These are phyloP conservation scores for Enteromius radiatus DNA, from an alignment of 2,797 vertebrate species.

Conservation along the genomic window DNA sequence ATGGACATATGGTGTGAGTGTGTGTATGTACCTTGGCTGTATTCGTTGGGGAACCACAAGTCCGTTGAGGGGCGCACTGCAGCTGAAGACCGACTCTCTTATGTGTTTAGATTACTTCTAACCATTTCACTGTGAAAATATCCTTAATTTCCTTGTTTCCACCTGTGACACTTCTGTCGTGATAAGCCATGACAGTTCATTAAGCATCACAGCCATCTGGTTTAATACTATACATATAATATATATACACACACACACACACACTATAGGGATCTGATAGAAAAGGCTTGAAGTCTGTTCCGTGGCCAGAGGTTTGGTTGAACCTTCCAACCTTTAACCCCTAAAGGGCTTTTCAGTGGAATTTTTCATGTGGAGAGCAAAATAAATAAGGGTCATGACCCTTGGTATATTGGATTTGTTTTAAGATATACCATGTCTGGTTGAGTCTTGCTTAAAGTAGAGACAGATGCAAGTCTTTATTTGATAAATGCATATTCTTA, in stretches of 20 bases:
- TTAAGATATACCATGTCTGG: constrained; percentile 28
- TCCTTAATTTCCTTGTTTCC: constrained; percentile 27
- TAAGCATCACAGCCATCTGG: constrained; percentile 22
- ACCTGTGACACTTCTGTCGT: constrained; percentile 41
- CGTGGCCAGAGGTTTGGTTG: constrained; percentile 37
- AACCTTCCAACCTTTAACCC: constrained; percentile 44
- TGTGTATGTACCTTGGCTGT: constrained; percentile 49
- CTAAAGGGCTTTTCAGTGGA: constrained; percentile 49
- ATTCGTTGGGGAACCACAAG: constrained; percentile 59
- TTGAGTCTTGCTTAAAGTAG: constrained; percentile 26
- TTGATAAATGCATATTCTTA: constrained; percentile 3
- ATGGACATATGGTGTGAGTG: constrained; percentile 46
- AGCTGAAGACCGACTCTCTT: constrained; percentile 33
- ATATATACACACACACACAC: too few species aligned
- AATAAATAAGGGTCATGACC: constrained; percentile 40
- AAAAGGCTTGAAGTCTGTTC: constrained; percentile 12
- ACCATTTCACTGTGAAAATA: constrained; percentile 25
- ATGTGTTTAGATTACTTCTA: constrained; percentile 35
- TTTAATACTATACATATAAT: constrained; percentile 18
- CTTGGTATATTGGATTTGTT: constrained; percentile 37
- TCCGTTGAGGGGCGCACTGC: constrained; percentile 36
- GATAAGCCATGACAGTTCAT: constrained; percentile 12
- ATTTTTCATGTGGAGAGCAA: constrained; percentile 55
- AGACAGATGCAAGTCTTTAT: constrained; percentile 7
- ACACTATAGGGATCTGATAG: constrained; percentile 8